Evolutionary conservation across 1,140 invertebrate species (phyloP).

Genomic region (Arion vulgaris): DNA sequence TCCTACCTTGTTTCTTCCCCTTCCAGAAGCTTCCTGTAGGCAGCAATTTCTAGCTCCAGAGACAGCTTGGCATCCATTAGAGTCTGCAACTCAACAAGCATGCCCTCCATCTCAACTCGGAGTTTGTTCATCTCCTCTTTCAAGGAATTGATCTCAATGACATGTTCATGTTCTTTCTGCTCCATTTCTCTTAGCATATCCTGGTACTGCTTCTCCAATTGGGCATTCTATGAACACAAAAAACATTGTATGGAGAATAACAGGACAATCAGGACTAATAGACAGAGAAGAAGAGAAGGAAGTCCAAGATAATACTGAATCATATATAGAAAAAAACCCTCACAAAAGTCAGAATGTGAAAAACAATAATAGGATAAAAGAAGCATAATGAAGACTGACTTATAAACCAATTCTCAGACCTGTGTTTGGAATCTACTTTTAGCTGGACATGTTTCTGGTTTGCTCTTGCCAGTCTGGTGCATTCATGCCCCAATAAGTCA

Average conservation of each 20-base stretch:
- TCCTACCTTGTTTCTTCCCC: slow-evolving; percentile 66
- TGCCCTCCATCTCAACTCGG: slow-evolving; percentile 68
- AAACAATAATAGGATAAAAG: too few relatives aligned
- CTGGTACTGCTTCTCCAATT: slow-evolving; percentile 73
- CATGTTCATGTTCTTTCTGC: slow-evolving; percentile 69
- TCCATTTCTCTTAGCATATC: slow-evolving; percentile 73
- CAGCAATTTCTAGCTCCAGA: slow-evolving; percentile 70
- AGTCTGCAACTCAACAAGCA: slow-evolving; percentile 72
- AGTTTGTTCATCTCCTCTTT: slow-evolving; percentile 67
- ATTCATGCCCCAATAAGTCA: too few relatives aligned
- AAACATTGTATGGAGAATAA: too few relatives aligned
- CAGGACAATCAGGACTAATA: neutral
- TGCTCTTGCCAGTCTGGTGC: too few relatives aligned
- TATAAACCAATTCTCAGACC: too few relatives aligned
- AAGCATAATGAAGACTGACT: too few relatives aligned
- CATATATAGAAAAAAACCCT: too few relatives aligned
- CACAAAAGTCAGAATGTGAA: too few relatives aligned
- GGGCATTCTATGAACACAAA: slow-evolving; percentile 73
- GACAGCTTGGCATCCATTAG: slow-evolving; percentile 73
- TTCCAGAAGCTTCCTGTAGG: slow-evolving; percentile 71
- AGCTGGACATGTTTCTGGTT: too few relatives aligned
- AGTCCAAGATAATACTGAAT: too few relatives aligned
- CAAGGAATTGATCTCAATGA: slow-evolving; percentile 54
- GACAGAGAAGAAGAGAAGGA: neutral
- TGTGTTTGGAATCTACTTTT: too few relatives aligned